These are phyloP conservation scores for Pseudobourletiella spinata DNA, from an alignment of 1,140 invertebrate genomes.

Conservation along the genomic window DNA sequence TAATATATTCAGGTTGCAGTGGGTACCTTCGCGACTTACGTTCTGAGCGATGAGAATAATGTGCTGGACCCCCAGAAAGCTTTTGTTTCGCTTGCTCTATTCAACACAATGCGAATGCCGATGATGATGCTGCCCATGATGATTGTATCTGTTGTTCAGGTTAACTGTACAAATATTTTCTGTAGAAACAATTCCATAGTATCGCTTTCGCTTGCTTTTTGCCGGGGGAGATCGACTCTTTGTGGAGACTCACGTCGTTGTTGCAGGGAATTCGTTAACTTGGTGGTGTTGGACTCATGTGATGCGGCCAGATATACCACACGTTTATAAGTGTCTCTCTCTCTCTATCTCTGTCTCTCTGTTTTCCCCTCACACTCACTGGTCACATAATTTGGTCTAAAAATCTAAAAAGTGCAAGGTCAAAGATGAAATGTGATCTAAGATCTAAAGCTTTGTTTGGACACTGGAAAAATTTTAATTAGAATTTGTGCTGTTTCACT, in stretches of 20 bases:
- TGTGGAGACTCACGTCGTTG: background rate
- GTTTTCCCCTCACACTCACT: too few species aligned
- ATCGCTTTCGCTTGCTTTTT: background rate
- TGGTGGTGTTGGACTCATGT: too few species aligned
- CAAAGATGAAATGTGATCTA: too few species aligned
- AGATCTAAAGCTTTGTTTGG: too few species aligned
- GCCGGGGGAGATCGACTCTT: background rate
- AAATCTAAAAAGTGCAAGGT: too few species aligned
- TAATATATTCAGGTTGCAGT: slow-evolving; percentile 58
- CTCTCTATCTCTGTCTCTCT: too few species aligned
- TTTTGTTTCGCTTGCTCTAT: slow-evolving; percentile 93
- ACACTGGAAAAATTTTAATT: too few species aligned
- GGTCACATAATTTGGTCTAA: too few species aligned
- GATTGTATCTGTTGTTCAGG: background rate
- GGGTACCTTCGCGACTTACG: slow-evolving; percentile 47
- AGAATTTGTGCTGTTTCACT: too few species aligned
- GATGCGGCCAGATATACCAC: too few species aligned
- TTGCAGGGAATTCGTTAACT: too few species aligned
- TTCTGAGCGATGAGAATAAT: slow-evolving; percentile 53
- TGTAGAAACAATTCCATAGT: background rate
- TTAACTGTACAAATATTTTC: background rate
- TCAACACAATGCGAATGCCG: slow-evolving; percentile 77
- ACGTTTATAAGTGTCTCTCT: too few species aligned
- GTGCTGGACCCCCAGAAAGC: slow-evolving; percentile 78
- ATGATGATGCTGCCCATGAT: slow-evolving; percentile 41